These are phyloP conservation scores for Chunga burmeisteri DNA, from an alignment of 2,113 vertebrate genomes.

Conservation along the genomic window DNA sequence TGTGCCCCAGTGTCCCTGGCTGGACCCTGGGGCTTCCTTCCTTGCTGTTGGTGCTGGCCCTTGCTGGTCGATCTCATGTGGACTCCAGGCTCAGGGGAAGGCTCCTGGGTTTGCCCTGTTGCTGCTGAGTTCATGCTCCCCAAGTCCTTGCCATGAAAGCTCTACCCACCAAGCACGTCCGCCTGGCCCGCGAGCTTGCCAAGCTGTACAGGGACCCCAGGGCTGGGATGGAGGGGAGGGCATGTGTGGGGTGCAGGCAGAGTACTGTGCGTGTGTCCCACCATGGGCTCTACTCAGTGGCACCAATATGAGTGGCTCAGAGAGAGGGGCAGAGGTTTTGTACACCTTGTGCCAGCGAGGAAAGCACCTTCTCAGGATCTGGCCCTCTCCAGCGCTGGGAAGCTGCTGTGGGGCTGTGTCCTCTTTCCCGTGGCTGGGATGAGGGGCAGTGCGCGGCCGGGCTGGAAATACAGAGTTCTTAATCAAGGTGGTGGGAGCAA, in stretches of 20 bases:
- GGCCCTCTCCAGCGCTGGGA: neutral
- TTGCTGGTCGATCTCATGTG: neutral
- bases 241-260: rapidly evolving
- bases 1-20: rapidly evolving
- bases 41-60: neutral
- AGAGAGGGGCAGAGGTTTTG: neutral
- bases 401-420: neutral
- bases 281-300: rapidly evolving
- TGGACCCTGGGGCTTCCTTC: neutral
- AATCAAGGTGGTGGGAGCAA: neutral
- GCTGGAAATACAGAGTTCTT: rapidly evolving
- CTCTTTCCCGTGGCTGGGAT: rapidly evolving
- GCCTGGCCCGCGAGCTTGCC: neutral
- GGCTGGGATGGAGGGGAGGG: neutral
- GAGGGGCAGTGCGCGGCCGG: neutral
- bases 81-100: rapidly evolving
- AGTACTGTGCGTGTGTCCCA: neutral
- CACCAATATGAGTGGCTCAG: rapidly evolving
- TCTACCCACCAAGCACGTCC: rapidly evolving
- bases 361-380: neutral
- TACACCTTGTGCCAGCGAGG: neutral
- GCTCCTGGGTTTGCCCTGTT: neutral
- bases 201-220: neutral
- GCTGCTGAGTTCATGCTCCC: neutral
- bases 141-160: neutral